phyloP scores from a whole-genome alignment of 2,888 invertebrate genomes.

The Diarsia mendica region DNA sequence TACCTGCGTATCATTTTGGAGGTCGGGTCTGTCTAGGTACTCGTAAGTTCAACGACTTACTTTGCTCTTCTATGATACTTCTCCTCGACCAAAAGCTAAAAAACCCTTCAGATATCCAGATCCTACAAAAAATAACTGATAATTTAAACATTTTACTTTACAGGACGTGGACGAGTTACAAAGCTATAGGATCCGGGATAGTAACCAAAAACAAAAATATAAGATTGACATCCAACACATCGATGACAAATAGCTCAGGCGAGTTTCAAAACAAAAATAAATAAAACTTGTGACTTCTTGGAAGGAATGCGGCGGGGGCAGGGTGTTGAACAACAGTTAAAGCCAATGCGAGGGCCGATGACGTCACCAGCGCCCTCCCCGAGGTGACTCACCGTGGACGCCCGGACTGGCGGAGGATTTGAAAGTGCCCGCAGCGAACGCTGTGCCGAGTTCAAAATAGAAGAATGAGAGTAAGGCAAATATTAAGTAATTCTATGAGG shows the following conservation, averaged over 20 bases:
- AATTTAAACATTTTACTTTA: not conserved
- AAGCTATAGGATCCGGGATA: constrained; percentile 6
- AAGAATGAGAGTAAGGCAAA: constrained; percentile 11
- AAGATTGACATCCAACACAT: constrained; percentile 25
- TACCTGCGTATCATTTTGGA: not conserved
- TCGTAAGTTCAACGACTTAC: not conserved
- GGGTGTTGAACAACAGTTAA: constrained; percentile 66
- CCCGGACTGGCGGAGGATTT: constrained; percentile 58
- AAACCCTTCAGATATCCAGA: not conserved
- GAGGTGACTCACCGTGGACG: constrained; percentile 62
- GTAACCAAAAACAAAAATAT: constrained; percentile 14
- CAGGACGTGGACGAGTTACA: not conserved
- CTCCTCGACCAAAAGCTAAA: not conserved
- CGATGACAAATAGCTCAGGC: constrained; percentile 48
- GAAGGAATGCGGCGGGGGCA: constrained; percentile 69
- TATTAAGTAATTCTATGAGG: constrained; percentile 1
- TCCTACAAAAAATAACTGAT: not conserved
- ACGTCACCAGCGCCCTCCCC: constrained; percentile 70
- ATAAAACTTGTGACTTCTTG: constrained; percentile 71
- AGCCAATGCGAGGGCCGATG: constrained; percentile 68
- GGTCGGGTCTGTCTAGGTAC: too few species aligned
- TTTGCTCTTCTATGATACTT: not conserved
- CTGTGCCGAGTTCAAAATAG: not conserved
- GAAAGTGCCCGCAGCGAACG: constrained; percentile 58
- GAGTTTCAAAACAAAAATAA: constrained; percentile 56